phyloP scores from a whole-genome alignment of 35 echinoderm and acorn worm genomes.

The Amphiura filiformis region DNA sequence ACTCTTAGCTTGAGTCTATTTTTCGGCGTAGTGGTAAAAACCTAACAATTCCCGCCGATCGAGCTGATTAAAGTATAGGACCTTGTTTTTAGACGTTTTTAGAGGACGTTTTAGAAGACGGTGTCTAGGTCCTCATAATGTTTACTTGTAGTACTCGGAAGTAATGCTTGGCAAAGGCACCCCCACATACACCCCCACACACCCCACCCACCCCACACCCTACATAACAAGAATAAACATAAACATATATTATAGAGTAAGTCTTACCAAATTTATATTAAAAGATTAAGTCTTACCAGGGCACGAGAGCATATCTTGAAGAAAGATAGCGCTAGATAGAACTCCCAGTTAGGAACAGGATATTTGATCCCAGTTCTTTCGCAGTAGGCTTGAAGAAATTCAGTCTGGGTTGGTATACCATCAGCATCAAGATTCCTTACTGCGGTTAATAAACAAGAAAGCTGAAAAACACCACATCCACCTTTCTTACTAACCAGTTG shows the following conservation, averaged over 20 bases:
- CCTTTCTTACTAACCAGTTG: not conserved
- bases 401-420: constrained; percentile 44
- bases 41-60: too few species aligned
- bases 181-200: not conserved
- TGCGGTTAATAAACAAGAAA: not conserved
- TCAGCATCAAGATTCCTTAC: not conserved
- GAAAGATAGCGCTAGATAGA: constrained; percentile 70
- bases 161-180: not conserved
- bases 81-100: too few species aligned
- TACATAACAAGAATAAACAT: too few species aligned
- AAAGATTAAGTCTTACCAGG: constrained; percentile 26
- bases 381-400: constrained; percentile 65
- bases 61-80: too few species aligned
- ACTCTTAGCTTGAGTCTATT: too few species aligned
- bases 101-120: not conserved
- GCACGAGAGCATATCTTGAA: constrained; percentile 68
- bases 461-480: not conserved
- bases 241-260: too few species aligned
- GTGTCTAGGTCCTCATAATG: not conserved
- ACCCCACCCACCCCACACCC: too few species aligned
- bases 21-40: too few species aligned
- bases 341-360: constrained; percentile 76
- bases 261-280: too few species aligned
- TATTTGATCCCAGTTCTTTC: constrained; percentile 3
- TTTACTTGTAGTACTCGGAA: not conserved